Evolutionary conservation across 2,888 invertebrate species (phyloP).

Genomic region (Anodontia alba): DNA sequence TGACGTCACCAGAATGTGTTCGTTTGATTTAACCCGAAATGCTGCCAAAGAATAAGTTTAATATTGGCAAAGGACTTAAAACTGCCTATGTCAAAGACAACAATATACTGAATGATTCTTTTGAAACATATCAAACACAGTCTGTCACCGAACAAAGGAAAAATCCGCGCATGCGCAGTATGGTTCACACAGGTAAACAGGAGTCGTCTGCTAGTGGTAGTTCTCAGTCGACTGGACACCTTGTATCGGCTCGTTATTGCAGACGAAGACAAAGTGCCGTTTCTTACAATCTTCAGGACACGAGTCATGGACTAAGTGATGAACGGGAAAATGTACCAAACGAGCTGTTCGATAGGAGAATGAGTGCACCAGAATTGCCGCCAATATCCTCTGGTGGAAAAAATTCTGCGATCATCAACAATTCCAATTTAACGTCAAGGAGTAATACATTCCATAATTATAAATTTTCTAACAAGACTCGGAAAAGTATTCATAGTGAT

Average conservation of each 20-base stretch:
- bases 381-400: constrained; percentile 59
- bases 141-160: constrained; percentile 44
- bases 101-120: constrained; percentile 36
- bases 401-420: constrained; percentile 37
- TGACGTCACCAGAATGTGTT: constrained; percentile 2
- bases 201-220: constrained; percentile 50
- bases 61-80: constrained; percentile 38
- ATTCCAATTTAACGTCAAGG: constrained; percentile 39
- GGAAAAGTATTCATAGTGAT: constrained; percentile 58
- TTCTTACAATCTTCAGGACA: background rate
- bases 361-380: constrained; percentile 71
- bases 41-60: constrained; percentile 36
- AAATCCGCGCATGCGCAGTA: constrained; percentile 48
- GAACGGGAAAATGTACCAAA: constrained; percentile 16
- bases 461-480: constrained; percentile 21
- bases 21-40: background rate
- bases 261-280: constrained; percentile 38
- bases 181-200: constrained; percentile 28
- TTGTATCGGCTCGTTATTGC: constrained; percentile 44
- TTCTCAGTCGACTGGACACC: constrained; percentile 3
- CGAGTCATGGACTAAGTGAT: constrained; percentile 4
- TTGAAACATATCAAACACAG: constrained; percentile 29
- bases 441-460: constrained; percentile 51
- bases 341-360: constrained; percentile 44
- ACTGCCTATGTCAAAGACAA: constrained; percentile 39